Base-by-base conservation (phyloP, 2,113 vertebrate species). In the Lycaon pictus region DNA sequence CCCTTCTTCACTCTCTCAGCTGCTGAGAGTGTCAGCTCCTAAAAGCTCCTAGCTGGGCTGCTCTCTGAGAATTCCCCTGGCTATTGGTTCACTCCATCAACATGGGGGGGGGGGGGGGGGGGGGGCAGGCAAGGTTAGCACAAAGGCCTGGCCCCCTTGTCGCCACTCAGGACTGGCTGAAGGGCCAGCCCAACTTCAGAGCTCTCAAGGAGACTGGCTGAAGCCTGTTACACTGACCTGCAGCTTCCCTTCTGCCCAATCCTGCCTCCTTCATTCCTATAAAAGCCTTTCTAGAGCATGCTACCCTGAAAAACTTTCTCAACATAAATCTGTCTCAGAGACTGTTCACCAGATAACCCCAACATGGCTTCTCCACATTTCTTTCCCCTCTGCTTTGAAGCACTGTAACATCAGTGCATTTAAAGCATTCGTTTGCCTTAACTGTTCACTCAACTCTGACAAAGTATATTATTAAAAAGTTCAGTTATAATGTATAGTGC, bases 391-490 rank as follows among this genome's bases (percentile, higher is more conserved):
- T 51, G 27, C 76, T 81, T 16, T 93, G 48, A 86, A 69, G 88
- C 90, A 67, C 20, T 7, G 0, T 25, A 72, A n/a, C 15, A 93
- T 32, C 63, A 76, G 72, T 43, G n/a, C n/a, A 83, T 90, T 53
- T 90, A 96, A 67, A 9, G 25, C n/a, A 95, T 58, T 81, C 17
- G 32, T 25, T 55, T 96, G 65, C 65, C 79, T 20, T 72, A 82
- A 85, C 5, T 92, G 6, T 77, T 89, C 53, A 51, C 37, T 43
- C 53, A 74, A 87, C 3, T 92, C 32, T 27, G 67, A 88, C 17
- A 96, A 88, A 93, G 89, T 37, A 3, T 37, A 81, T 58, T 76
- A 67, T 27, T n/a, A 62, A 79, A 93, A 82, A 80, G 17, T 72
- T 89, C 7, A 93, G 6, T 72, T 53, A 62, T n/a, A 63, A 92